Base-by-base conservation (phyloP, 2,888 invertebrate species). In the Dorcus parallelipipedus region DNA sequence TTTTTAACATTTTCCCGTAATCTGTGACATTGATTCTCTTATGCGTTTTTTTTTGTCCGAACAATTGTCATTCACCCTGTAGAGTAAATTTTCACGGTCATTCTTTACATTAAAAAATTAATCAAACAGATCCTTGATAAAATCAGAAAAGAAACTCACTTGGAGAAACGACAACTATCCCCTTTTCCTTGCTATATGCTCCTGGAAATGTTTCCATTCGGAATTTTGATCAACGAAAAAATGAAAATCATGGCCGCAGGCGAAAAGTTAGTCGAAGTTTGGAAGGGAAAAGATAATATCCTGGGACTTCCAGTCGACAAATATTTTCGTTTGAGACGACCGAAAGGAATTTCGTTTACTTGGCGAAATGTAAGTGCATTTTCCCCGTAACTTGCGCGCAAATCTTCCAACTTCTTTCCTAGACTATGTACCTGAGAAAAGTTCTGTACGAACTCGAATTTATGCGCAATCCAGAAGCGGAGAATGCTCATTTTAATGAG, bases 391-490 rank as follows among this genome's bases (percentile, higher is more conserved):
- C 20, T 43, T 3, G 26, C 26, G 26, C 26, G 26, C 26, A 43
- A 43, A 43, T 8, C 10, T 38, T 23, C 26, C 7, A n/a, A 49
- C 14, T 14, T 10, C 10, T 8, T 38, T 52, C 52, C 10, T 26
- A 59, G 59, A 55, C 54, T 23, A 43, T 59, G 20, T 48, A 59
- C 73, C 84, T 93, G 79, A 89, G 90, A 69, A 89, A 90, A 0
- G 92, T 94, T 55, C 83, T 92, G 72, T 95, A 94, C 71, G 95
- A 95, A 75, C 78, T 95, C 66, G 94, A 95, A 75, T 78, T 92
- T 52, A 79, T 91, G 63, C 82, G 89, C 9, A 67, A 58, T 60
- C 56, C 56, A 7, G 42, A 50, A 9, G 38, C 40, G 42, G 20
- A 40, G 3, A 48, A 53, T n/a, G 42, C 10, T 17, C 10, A 17